Percentiles rank a stretch among this genome's conserved stretches.
Evolutionary conservation across 1,140 invertebrate genomes (phyloP).

Genomic region (Procambarus virginalis): DNA sequence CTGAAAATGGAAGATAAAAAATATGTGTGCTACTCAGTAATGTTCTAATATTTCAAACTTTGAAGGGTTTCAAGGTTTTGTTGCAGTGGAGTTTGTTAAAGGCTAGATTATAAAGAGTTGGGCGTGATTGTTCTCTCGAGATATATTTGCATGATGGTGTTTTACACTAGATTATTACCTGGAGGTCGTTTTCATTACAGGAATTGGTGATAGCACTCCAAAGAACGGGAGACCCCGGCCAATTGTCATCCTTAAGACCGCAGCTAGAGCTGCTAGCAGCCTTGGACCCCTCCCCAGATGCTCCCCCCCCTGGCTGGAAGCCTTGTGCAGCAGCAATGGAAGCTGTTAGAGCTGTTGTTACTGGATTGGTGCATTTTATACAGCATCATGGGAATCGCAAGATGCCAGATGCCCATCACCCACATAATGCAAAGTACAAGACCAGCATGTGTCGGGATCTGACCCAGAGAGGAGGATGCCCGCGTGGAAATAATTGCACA

Average conservation of each 20-base stretch:
- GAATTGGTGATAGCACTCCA: conserved; percentile 94
- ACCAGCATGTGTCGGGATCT: conserved; percentile 93
- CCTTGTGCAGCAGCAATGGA: conserved; percentile 82
- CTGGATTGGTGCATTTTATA: conserved; percentile 89
- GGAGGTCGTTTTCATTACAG: conserved; percentile 73
- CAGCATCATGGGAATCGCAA: conserved; percentile 77
- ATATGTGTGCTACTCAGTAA: too few relatives aligned
- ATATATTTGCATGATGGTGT: background rate
- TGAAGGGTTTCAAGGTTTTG: too few relatives aligned
- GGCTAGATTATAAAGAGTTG: too few relatives aligned
- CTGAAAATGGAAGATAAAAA: too few relatives aligned
- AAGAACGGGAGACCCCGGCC: conserved; percentile 90
- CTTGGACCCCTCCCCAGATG: conserved; percentile 81
- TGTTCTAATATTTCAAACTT: too few relatives aligned
- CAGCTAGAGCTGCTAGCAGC: conserved; percentile 89
- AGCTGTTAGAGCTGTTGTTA: conserved; percentile 86
- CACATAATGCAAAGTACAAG: conserved; percentile 88
- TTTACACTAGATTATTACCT: background rate
- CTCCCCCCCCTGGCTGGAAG: conserved; percentile 72
- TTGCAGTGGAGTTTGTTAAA: too few relatives aligned
- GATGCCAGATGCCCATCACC: conserved; percentile 75
- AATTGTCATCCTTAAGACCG: conserved; percentile 82
- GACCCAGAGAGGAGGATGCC: conserved; percentile 84
- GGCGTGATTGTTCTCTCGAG: too few relatives aligned
- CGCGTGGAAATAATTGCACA: conserved; percentile 89